Evolutionary conservation across 1,140 invertebrate genomes (phyloP).

Genomic region (Macrobrachium nipponense): DNA sequence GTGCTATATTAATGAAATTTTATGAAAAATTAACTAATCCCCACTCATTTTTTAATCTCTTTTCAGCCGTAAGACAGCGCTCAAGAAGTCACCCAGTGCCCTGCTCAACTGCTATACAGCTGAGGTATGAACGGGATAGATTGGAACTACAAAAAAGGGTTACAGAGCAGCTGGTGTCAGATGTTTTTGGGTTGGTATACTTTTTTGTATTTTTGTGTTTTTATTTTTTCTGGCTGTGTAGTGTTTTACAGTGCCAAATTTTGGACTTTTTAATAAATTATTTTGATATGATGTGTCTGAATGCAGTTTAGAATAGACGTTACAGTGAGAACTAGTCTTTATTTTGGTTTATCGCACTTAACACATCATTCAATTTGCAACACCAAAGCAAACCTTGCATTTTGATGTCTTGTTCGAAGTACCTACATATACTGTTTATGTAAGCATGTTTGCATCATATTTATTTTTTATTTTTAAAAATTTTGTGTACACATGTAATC

Average conservation of each 20-base stretch:
- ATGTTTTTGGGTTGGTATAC: constrained; percentile 57
- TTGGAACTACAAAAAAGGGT: constrained; percentile 53
- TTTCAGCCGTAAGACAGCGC: constrained; percentile 52
- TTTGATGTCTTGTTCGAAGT: too few species aligned
- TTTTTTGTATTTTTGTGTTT: constrained; percentile 19
- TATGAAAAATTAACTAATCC: neutral
- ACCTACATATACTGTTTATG: too few species aligned
- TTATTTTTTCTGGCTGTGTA: constrained; percentile 17
- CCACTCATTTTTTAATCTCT: neutral
- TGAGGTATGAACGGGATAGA: constrained; percentile 57
- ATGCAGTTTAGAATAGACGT: neutral
- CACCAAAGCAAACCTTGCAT: too few species aligned
- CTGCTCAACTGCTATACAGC: constrained; percentile 39
- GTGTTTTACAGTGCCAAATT: neutral
- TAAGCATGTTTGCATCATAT: too few species aligned
- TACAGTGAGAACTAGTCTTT: too few species aligned
- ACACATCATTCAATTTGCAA: too few species aligned
- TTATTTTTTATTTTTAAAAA: too few species aligned
- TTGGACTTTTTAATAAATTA: neutral
- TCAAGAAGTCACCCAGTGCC: constrained; percentile 38
- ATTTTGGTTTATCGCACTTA: too few species aligned
- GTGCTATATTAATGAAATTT: neutral
- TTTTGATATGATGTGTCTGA: neutral
- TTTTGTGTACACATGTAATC: too few species aligned
- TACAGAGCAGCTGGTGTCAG: constrained; percentile 56